Percentiles rank a stretch among this genome's conserved stretches.
Conservation (phyloP, 2,888 invertebrate genomes). For the Eupithecia tripunctaria region DNA sequence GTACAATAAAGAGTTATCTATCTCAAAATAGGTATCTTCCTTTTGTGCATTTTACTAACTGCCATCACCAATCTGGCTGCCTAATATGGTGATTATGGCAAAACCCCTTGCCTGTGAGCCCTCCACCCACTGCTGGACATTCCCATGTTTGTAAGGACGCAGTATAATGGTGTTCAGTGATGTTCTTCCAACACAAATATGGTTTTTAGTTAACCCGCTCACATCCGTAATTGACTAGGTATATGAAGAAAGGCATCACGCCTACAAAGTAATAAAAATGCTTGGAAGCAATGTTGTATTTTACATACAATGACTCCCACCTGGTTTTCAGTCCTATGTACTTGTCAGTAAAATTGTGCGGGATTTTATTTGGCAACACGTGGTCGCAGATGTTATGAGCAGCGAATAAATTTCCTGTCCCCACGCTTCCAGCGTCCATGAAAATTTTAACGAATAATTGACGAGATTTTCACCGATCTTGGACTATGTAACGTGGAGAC, state of each 20-base stretch:
- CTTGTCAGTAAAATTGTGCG: constrained; percentile 23
- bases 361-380: constrained; percentile 34
- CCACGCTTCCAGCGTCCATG: constrained; percentile 12
- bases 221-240: no score
- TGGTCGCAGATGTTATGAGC: constrained; percentile 30
- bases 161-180: no score
- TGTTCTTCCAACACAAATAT: no score
- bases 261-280: neutral
- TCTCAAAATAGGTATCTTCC: no score
- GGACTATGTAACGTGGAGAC: neutral
- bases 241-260: neutral
- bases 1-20: no score
- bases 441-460: constrained; percentile 24
- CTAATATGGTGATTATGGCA: no score
- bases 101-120: no score
- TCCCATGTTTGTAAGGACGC: no score
- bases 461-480: constrained; percentile 13
- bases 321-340: neutral
- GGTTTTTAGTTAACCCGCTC: no score
- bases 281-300: neutral
- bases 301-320: neutral
- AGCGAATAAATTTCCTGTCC: constrained; percentile 30
- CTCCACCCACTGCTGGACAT: no score
- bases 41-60: no score
- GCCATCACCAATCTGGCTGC: no score